Evolutionary conservation across 2,888 invertebrate genomes (phyloP), one percentile per base, ranked within the genome.

Genomic region (Eupelmus urozonus): DNA sequence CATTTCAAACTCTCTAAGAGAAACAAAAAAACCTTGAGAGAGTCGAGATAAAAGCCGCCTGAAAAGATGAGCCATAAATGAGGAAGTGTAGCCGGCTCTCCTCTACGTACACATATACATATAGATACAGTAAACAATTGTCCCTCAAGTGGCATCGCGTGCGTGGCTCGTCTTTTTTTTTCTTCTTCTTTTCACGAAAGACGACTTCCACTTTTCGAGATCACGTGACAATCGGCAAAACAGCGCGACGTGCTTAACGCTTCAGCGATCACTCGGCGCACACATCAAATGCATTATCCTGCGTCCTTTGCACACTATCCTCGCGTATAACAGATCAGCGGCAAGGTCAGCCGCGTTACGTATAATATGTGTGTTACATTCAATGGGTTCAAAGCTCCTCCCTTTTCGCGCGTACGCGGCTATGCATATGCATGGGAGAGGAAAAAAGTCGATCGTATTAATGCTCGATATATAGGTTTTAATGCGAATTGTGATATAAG

Each of bases 231-330:
- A 13, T 63, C 63, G 25, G 20, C 11, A 4, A 49, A n/a, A 49
- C 27, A 23, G 57, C 29, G 49, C 18, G 66, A 57, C 72, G 71
- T 70, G 76, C 59, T 73, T 69, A 49, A 55, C 42, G 73, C 78
- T 66, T 70, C 74, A 53, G 53, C 53, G 51, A 53, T 49, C 67
- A 25, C 45, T 53, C 40, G 59, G 34, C 57, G 18, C 5, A 7
- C 16, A 23, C 51, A 71, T 77, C 49, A 16, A 65, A 59, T 77
- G 49, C 27, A 71, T 65, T 77, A 71, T 65, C 76, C 71, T 59
- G 71, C 49, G 65, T 66, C 42, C 77, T 72, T 67, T 66, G n/a
- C 16, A 16, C 27, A 27, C 20, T 73, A 73, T 78, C 62, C 78
- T 73, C 57, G n/a, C n/a, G n/a, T n/a, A 69, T 77, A 73, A 73